Base-by-base conservation (phyloP, 2,797 vertebrate genomes). In the Xiphorhynchus erythropygius region DNA sequence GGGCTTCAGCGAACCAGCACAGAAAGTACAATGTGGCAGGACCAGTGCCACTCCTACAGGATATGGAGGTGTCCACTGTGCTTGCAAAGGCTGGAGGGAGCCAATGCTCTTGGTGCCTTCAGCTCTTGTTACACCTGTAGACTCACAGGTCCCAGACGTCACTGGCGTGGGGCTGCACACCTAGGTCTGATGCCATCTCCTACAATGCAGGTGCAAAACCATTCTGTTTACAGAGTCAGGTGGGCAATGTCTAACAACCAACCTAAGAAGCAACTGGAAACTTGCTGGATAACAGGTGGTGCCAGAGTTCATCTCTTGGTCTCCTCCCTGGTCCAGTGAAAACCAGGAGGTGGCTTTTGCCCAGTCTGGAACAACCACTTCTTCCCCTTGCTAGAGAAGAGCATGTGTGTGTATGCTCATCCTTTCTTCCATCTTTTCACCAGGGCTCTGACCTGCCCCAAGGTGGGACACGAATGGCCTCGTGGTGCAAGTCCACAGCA, bases 401-500 rank as follows among this genome's bases (percentile, higher is more conserved):
- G 3, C 5, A 1, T 7, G 5, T 9, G 14, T 47, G 30, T 44
- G 2, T 3, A 5, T 37, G 28, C 23, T 86, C 7, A 32, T 56
- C 33, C 3, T 69, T 78, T 60, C 49, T 59, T 69, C 22, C n/a
- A 57, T 16, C 35, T 86, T 57, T 64, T 56, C 60, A 35, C 23
- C 44, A 22, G n/a, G 28, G 16, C 6, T 82, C 10, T 2, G 3
- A 4, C 37, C n/a, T 70, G 28, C 37, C 42, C 23, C 0, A 1
- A 41, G 33, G 27, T 65, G 46, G 67, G 57, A 73, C 21, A 11
- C 1, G 7, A 39, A 46, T 3, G 7, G 74, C 55, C 4, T 2
- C 3, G 7, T 32, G 0, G 18, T 8, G 13, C 49, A 80, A 35
- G 8, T 35, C 15, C 4, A 4, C 0, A 13, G 33, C 68, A 67